phyloP scores from a whole-genome alignment of 2,888 invertebrate genomes.

The Drosophila merina region DNA sequence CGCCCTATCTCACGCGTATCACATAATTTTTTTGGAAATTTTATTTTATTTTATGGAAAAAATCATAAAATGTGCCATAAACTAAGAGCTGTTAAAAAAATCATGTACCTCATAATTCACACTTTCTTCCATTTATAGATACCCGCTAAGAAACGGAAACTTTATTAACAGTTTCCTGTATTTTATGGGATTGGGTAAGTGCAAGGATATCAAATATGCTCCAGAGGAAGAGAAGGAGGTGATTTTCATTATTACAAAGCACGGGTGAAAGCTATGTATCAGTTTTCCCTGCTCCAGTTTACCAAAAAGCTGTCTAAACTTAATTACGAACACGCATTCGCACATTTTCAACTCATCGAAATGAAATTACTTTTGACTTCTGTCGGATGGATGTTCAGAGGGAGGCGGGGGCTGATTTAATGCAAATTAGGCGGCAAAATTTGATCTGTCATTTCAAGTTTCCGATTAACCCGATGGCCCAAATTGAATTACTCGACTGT shows the following conservation, averaged over 20 bases:
- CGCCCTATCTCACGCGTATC: no score
- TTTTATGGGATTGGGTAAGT: no score
- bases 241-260: neutral
- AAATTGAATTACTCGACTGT: conserved; percentile 52
- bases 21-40: no score
- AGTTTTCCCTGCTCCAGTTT: neutral
- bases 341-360: conserved; percentile 32
- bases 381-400: neutral
- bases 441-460: conserved; percentile 62
- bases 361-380: conserved; percentile 42
- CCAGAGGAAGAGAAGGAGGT: neutral
- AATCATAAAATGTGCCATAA: no score
- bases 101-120: no score
- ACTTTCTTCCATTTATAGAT: no score
- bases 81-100: no score
- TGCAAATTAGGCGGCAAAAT: conserved; percentile 51
- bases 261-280: neutral
- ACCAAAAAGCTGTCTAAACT: conserved; percentile 18
- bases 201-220: no score
- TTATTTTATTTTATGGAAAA: no score
- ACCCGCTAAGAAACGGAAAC: no score
- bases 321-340: conserved; percentile 20
- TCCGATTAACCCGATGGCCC: conserved; percentile 46
- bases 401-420: conserved; percentile 1
- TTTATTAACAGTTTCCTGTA: no score